Base-by-base conservation (phyloP, 2,113 vertebrate species). In the Columba livia region DNA sequence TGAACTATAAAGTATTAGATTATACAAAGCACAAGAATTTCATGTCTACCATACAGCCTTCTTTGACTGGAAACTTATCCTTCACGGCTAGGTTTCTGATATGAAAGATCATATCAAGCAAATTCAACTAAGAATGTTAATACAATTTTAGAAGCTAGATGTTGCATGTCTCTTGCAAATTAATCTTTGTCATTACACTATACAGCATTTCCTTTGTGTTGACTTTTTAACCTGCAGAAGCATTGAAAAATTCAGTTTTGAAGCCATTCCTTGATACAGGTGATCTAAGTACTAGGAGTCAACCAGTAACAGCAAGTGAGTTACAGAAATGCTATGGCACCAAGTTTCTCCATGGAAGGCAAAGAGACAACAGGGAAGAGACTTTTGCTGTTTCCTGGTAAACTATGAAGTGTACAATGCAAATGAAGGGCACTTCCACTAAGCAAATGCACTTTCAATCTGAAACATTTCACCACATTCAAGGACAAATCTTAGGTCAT, bases 331-430 rank as follows among this genome's bases (percentile, higher is more conserved):
- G 11, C 7, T 25, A 3, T 12, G 47, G 36, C 14, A 53, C n/a
- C 7, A n/a, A 4, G 6, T 44, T 85, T 65, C 26, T 58, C 11
- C 3, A 7, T 28, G 71, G 31, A 70, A 83, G 34, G 14, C 20
- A 50, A 56, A 61, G 28, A 57, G 21, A 58, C 5, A 73, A 17
- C 2, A 8, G 0, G 1, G 9, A 38, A 70, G 15, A 42, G 18
- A 36, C 2, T 3, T 9, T 21, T 77, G 14, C 14, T 78, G 25
- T 64, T 86, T 87, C 31, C 40, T 23, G 24, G 13, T 28, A 47
- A 54, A 36, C 9, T 23, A 6, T n/a, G 17, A 29, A 34, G 12
- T 10, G 21, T 62, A 31, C 0, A 0, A 78, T 7, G 48, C 29
- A 85, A 73, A 62, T 29, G 6, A 3, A 44, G 62, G 31, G 16